Percentiles rank a stretch among this genome's conserved stretches.
These are phyloP conservation scores for Diorhabda carinulata DNA, from an alignment of 1,140 invertebrate genomes.

Conservation along the genomic window DNA sequence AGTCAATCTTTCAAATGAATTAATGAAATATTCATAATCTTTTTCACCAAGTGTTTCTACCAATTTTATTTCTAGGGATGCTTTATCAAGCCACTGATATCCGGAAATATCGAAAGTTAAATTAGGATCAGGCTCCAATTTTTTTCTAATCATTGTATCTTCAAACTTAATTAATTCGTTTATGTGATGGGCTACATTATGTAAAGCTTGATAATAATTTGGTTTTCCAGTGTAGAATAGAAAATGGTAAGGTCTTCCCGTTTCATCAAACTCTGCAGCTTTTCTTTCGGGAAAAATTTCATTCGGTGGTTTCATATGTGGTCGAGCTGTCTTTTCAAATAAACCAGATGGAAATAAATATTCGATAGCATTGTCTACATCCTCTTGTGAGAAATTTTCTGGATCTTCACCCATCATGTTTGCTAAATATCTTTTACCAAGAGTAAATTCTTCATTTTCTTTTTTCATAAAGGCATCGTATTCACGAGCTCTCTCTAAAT, in stretches of 20 bases:
- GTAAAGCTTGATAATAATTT: slow-evolving; percentile 76
- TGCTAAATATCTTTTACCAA: slow-evolving; percentile 91
- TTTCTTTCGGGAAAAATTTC: slow-evolving; percentile 80
- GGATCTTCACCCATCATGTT: slow-evolving; percentile 97
- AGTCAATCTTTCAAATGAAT: slow-evolving; percentile 66
- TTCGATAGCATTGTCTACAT: slow-evolving; percentile 83
- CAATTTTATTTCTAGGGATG: slow-evolving; percentile 62
- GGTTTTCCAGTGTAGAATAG: slow-evolving; percentile 87
- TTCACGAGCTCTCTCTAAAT: slow-evolving; percentile 74
- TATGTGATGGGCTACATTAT: slow-evolving; percentile 65
- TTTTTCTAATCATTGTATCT: slow-evolving; percentile 62
- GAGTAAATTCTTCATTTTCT: slow-evolving; percentile 77
- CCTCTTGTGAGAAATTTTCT: slow-evolving; percentile 79
- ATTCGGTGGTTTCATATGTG: slow-evolving; percentile 81
- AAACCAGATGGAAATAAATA: slow-evolving; percentile 92
- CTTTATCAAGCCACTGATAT: slow-evolving; percentile 66
- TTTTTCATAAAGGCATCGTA: slow-evolving; percentile 83
- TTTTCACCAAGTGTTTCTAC: slow-evolving; percentile 68
- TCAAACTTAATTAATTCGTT: slow-evolving; percentile 65
- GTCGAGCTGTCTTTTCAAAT: slow-evolving; percentile 74
- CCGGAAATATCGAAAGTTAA: slow-evolving; percentile 54
- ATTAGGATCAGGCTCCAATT: slow-evolving; percentile 55
- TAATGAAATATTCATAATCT: slow-evolving; percentile 71
- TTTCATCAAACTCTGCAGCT: slow-evolving; percentile 85
- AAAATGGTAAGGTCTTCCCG: slow-evolving; percentile 81